phyloP scores from a whole-genome alignment of 2,888 invertebrate genomes.

The Onchidella celtica region DNA sequence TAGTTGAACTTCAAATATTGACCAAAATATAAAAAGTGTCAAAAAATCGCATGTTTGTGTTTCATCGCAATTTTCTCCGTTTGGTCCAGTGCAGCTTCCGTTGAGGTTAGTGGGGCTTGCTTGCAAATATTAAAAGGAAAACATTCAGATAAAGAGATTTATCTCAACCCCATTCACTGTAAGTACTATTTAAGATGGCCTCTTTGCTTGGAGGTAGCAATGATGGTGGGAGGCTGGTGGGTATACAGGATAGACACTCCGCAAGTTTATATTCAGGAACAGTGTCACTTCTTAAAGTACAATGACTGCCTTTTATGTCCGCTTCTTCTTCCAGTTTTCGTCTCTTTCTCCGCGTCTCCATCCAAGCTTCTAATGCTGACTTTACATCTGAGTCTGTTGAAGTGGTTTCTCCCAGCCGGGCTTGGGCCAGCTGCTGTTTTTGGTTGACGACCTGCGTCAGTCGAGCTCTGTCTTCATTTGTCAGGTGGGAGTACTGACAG shows the following conservation, averaged over 20 bases:
- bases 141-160: too few species aligned
- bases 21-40: too few species aligned
- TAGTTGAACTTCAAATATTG: too few species aligned
- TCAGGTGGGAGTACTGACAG: conserved; percentile 76
- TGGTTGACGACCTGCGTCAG: conserved; percentile 57
- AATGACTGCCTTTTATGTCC: not conserved
- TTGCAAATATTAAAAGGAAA: too few species aligned
- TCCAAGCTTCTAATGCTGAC: conserved; percentile 58
- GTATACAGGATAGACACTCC: conserved; percentile 42
- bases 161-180: conserved; percentile 58
- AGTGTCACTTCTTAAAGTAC: not conserved
- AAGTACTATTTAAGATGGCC: conserved; percentile 51
- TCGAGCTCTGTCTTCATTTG: conserved; percentile 61
- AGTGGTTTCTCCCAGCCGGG: conserved; percentile 41
- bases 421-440: conserved; percentile 15
- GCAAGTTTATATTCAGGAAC: conserved; percentile 58
- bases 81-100: too few species aligned
- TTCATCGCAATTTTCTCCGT: too few species aligned
- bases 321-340: conserved; percentile 31
- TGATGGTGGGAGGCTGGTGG: conserved; percentile 59
- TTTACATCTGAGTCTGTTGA: conserved; percentile 1
- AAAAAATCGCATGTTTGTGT: too few species aligned
- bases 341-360: conserved; percentile 56
- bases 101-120: too few species aligned
- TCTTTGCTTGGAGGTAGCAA: conserved; percentile 59